Evolutionary conservation across 1,140 invertebrate species (phyloP), one percentile per base, ranked within the genome.

Genomic region (Lucilia sericata): DNA sequence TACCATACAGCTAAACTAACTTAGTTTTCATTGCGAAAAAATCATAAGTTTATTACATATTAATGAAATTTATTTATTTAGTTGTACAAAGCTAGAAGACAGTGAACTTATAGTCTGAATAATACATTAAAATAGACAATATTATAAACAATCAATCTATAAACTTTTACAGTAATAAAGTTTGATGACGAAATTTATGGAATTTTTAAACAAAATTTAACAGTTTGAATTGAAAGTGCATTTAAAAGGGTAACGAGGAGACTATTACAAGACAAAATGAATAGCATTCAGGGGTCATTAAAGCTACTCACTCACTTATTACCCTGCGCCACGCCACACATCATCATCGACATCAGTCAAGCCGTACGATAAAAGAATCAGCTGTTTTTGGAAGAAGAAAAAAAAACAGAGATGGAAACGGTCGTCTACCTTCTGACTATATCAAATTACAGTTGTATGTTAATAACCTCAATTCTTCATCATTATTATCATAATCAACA

Each of bases 351-450:
- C n/a, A 70, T 17, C 5, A 70, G 5, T 19, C 55, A n/a, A n/a
- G 55, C 55, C 10, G 65, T 70, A n/a, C 65, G n/a, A 70, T 21
- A 70, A 70, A 25, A 70, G 65, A 70, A 70, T 70, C 65, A 70
- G 65, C 65, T 70, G 65, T 70, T 70, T 70, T 70, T 60, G 9
- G 65, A 25, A 8, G 9, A 70, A 70, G n/a, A 70, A 25, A 70
- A 70, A 7, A 10, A 30, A n/a, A n/a, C n/a, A 30, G 4, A 10
- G 21, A 21, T 70, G 65, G 65, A 70, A 70, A 70, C 65, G 65
- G 65, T 70, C 65, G 65, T 70, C 65, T 70, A 70, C 65, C 65
- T 70, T n/a, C n/a, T 70, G 65, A 70, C 19, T 25, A 70, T 70
- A 70, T 70, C 65, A 70, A 8, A 21, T 70, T 70, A 70, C 65